Conservation (phyloP, 1,140 invertebrate species). For the Andrena cerasifolii region DNA sequence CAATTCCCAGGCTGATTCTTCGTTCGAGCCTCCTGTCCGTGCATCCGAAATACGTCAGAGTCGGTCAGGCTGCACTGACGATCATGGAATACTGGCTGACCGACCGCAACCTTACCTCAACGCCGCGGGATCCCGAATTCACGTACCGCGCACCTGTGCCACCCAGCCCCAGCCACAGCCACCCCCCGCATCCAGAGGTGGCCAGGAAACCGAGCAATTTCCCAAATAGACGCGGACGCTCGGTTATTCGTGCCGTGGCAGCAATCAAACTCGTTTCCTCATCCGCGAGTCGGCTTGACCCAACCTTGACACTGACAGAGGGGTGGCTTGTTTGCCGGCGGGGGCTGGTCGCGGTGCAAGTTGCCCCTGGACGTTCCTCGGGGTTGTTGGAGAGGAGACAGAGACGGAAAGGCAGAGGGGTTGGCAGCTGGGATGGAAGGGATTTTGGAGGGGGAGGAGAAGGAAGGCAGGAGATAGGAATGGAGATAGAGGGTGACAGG, state of each 20-base stretch:
- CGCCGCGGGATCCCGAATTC: not conserved
- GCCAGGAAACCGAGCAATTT: constrained; percentile 20
- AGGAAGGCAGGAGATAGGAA: not conserved
- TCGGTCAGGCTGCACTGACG: constrained; percentile 20
- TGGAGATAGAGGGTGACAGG: too few species aligned
- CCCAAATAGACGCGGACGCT: constrained; percentile 12
- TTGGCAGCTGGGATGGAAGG: not conserved
- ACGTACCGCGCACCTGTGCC: constrained; percentile 3
- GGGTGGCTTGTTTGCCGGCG: constrained; percentile 53
- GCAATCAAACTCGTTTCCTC: constrained; percentile 40
- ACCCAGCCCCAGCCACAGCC: not conserved
- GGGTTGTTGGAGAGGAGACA: constrained; percentile 1
- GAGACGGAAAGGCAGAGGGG: not conserved
- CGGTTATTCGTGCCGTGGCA: constrained; percentile 30
- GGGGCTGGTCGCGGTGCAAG: constrained; percentile 43
- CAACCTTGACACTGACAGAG: constrained; percentile 76
- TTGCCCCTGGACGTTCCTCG: constrained; percentile 52
- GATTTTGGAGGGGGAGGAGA: not conserved
- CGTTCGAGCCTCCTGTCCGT: too few species aligned
- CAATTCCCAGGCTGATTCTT: too few species aligned
- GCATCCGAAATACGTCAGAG: too few species aligned
- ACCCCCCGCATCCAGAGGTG: not conserved
- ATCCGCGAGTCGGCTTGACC: constrained; percentile 53
- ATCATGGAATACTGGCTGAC: not conserved
- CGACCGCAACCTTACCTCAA: constrained; percentile 16